Evolutionary conservation across 2,797 vertebrate genomes (phyloP).

Genomic region (Kryptolebias ocellatus): DNA sequence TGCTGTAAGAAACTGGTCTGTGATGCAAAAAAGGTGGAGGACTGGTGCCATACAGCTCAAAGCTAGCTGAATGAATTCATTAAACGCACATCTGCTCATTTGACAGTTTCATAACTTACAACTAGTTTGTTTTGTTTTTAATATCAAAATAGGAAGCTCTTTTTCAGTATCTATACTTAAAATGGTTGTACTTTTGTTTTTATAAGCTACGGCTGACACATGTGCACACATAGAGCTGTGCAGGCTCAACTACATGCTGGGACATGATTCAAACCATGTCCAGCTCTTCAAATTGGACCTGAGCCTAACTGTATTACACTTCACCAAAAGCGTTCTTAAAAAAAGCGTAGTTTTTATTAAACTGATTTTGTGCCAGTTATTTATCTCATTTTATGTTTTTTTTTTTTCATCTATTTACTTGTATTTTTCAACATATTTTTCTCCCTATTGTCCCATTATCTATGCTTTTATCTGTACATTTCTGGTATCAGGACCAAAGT

Average conservation of each 20-base stretch:
- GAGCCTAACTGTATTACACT: conserved; percentile 48
- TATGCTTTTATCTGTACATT: background rate
- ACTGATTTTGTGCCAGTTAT: conserved; percentile 10
- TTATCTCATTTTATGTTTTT: conserved; percentile 1
- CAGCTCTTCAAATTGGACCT: conserved; percentile 41
- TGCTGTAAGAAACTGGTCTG: too few relatives aligned
- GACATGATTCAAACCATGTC: conserved; percentile 45
- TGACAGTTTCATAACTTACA: background rate
- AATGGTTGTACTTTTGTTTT: conserved; percentile 12
- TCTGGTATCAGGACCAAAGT: conserved; percentile 11
- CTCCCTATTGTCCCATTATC: conserved; percentile 1
- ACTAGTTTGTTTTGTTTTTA: background rate
- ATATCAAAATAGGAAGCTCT: background rate
- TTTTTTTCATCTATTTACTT: conserved; percentile 9
- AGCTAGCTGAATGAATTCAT: too few relatives aligned
- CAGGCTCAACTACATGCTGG: conserved; percentile 41
- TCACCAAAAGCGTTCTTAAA: conserved; percentile 20
- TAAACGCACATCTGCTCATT: background rate
- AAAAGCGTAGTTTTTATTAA: conserved; percentile 2
- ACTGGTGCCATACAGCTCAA: too few relatives aligned
- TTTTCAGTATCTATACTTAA: conserved; percentile 9
- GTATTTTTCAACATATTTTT: background rate
- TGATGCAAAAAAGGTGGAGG: too few relatives aligned
- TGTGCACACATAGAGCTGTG: conserved; percentile 32
- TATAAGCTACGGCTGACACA: conserved; percentile 14